Base-by-base conservation (phyloP, 2,113 vertebrate genomes). In the Cairina moschata region DNA sequence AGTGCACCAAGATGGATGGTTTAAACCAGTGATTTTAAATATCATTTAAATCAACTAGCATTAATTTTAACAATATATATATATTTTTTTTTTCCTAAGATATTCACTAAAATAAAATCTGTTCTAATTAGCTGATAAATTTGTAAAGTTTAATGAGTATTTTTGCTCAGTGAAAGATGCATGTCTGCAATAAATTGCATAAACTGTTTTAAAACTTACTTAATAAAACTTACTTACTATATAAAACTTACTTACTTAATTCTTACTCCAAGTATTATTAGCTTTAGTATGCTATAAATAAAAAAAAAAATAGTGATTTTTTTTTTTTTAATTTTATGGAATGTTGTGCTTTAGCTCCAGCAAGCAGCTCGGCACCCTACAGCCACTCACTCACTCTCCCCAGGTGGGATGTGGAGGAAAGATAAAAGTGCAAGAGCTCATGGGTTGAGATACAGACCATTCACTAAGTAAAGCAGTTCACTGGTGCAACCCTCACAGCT, bases 91-190 rank as follows among this genome's bases (percentile, higher is more conserved):
- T 83, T 89, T 46, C 32, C 22, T 56, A 42, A 86, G 42, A 68
- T 93, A 75, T 48, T 91, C 38, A 48, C 52, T 25, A 84, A 90
- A 92, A 84, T 32, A 44, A 65, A 21, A 9, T 73, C n/a, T 46
- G 16, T 81, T 90, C 14, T 92, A 88, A 88, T 88, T 92, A 91
- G n/a, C 32, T 79, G 62, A 63, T 78, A 76, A 94, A 85, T 84
- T 90, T 86, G 36, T 88, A 88, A 83, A 92, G 73, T 77, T 31
- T 71, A 86, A 88, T 86, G 48, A 82, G 77, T 69, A 54, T 78
- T 52, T 93, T 93, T 92, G 32, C 56, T 82, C 12, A 48, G 22
- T 71, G 36, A 86, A 88, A 86, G 58, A 55, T 71, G 25, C 8
- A 21, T 50, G 54, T 63, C 68, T 90, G 40, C 40, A 63, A 8